Conservation (phyloP, 2,888 invertebrate genomes). For the Tortrix viridana region DNA sequence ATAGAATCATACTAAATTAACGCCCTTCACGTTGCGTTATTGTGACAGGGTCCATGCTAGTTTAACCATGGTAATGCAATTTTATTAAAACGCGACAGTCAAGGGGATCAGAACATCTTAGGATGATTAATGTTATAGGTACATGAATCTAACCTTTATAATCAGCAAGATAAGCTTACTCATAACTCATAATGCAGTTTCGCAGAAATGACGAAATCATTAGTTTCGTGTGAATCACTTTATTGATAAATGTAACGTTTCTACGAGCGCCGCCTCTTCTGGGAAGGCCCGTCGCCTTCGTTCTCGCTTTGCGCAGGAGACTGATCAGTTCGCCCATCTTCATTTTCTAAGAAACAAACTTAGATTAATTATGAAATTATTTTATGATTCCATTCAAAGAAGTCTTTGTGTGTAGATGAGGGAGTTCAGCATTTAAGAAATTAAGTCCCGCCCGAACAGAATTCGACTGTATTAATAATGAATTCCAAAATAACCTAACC, state of each 20-base stretch:
- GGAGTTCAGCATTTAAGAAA: too few species aligned
- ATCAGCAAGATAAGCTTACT: constrained; percentile 1
- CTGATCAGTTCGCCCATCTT: constrained; percentile 54
- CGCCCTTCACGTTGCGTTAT: too few species aligned
- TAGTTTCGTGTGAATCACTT: constrained; percentile 23
- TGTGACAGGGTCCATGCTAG: too few species aligned
- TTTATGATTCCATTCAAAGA: background rate
- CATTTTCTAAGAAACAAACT: constrained; percentile 44
- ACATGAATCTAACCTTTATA: background rate
- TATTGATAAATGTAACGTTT: constrained; percentile 11
- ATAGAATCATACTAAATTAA: too few species aligned
- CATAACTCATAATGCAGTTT: constrained; percentile 12
- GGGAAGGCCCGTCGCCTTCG: constrained; percentile 47
- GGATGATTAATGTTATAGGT: background rate
- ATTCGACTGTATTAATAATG: background rate
- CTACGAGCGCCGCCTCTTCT: constrained; percentile 48
- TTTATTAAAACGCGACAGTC: too few species aligned
- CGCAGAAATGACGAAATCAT: constrained; percentile 5
- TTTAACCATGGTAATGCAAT: too few species aligned
- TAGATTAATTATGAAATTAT: background rate
- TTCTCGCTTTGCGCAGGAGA: constrained; percentile 42
- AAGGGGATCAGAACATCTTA: too few species aligned
- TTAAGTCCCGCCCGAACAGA: too few species aligned
- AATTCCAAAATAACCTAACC: too few species aligned
- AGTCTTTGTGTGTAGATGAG: too few species aligned